phyloP scores from a whole-genome alignment of 2,888 invertebrate species.

The Leptopilina myrica region DNA sequence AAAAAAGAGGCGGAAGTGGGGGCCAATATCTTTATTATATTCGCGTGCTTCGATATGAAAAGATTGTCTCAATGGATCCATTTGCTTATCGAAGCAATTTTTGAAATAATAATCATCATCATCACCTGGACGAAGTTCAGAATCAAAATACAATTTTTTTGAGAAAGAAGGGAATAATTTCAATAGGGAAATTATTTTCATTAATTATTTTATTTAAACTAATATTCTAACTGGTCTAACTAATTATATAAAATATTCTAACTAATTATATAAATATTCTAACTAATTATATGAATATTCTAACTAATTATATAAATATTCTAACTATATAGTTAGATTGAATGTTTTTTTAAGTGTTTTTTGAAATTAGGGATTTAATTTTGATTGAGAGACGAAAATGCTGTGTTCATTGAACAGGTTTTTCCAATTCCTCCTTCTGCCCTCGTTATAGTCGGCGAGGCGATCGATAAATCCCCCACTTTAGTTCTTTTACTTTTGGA shows the following conservation, averaged over 20 bases:
- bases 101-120: constrained; percentile 50
- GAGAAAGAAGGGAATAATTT: neutral
- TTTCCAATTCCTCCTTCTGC: constrained; percentile 56
- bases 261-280: too few relatives aligned
- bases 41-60: constrained; percentile 28
- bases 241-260: too few relatives aligned
- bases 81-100: constrained; percentile 54
- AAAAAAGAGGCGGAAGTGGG: constrained; percentile 56
- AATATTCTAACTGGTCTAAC: too few relatives aligned
- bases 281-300: too few relatives aligned
- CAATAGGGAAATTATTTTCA: too few relatives aligned
- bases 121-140: constrained; percentile 44
- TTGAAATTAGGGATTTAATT: neutral
- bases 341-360: too few relatives aligned
- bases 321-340: too few relatives aligned
- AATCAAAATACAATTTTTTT: constrained; percentile 43
- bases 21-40: constrained; percentile 44
- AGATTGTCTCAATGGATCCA: constrained; percentile 48
- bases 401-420: constrained; percentile 51
- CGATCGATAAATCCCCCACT: constrained; percentile 55
- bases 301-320: too few relatives aligned
- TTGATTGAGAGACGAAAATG: constrained; percentile 46
- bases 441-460: constrained; percentile 52
- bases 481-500: constrained; percentile 55
- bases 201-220: too few relatives aligned